phyloP scores from a whole-genome alignment of 1,140 invertebrate genomes.

The Amphibalanus amphitrite region DNA sequence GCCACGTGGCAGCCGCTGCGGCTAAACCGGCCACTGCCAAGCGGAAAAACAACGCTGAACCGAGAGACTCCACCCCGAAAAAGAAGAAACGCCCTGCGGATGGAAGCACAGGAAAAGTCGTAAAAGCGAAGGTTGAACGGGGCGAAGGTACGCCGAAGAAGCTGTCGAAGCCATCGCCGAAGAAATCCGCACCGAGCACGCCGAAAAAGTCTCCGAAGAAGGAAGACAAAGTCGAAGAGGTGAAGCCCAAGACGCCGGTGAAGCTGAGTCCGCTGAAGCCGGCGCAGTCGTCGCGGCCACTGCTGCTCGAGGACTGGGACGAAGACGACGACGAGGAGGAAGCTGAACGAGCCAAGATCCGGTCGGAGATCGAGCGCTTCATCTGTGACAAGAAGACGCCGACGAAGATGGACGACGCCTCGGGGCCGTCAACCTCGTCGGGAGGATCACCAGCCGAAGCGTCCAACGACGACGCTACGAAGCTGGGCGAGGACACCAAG shows the following conservation, averaged over 20 bases:
- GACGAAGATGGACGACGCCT: not conserved
- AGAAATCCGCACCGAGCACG: not conserved
- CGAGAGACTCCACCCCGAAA: not conserved
- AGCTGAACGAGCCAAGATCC: not conserved
- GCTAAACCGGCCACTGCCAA: not conserved
- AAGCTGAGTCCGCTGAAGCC: not conserved
- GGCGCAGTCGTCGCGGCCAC: not conserved
- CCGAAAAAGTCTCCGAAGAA: too few species aligned
- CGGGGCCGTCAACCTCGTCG: too few species aligned
- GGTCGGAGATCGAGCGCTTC: not conserved
- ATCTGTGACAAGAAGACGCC: not conserved
- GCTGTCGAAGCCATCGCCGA: not conserved
- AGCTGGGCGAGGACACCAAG: too few species aligned
- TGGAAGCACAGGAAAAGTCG: not conserved
- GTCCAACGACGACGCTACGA: too few species aligned
- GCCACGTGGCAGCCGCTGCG: not conserved
- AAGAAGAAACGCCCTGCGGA: not conserved
- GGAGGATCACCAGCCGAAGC: too few species aligned
- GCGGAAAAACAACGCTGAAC: not conserved
- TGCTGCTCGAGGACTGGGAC: not conserved
- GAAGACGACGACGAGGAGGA: not conserved
- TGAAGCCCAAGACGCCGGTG: not conserved
- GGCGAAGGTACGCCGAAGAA: not conserved
- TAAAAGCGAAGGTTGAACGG: not conserved
- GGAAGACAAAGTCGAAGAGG: too few species aligned